A percentile compares a stretch with the other conserved stretches of the same genome.
phyloP scores from a whole-genome alignment of 2,888 invertebrate species.

The Dorcus hopei region DNA sequence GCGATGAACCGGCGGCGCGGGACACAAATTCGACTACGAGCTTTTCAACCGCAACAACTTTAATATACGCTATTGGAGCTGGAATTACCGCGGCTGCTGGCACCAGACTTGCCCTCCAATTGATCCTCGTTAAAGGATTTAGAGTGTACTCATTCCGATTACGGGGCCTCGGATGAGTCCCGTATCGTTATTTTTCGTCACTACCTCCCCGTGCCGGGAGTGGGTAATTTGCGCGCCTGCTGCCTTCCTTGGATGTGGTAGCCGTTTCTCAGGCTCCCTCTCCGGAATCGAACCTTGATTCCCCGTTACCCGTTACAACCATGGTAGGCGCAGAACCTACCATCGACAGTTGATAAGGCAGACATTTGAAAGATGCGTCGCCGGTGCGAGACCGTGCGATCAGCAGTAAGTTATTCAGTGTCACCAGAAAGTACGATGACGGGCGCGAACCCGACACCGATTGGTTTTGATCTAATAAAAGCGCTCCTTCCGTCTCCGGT shows the following conservation, averaged over 20 bases:
- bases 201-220: constrained; percentile 59
- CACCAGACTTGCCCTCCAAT: constrained; percentile 62
- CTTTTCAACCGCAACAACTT: constrained; percentile 63
- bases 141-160: constrained; percentile 52
- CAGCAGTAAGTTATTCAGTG: constrained; percentile 7
- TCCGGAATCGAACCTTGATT: constrained; percentile 73
- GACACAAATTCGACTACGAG: too few relatives aligned
- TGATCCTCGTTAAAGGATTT: constrained; percentile 54
- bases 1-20: too few relatives aligned
- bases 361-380: constrained; percentile 63
- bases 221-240: constrained; percentile 66
- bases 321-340: constrained; percentile 65
- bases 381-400: constrained; percentile 52
- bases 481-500: too few relatives aligned
- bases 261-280: constrained; percentile 69
- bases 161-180: constrained; percentile 57
- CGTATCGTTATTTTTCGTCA: constrained; percentile 67
- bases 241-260: constrained; percentile 71
- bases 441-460: too few relatives aligned
- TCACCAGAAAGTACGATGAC: too few relatives aligned
- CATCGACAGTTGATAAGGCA: constrained; percentile 66
- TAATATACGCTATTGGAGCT: constrained; percentile 68
- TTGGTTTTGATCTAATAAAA: too few relatives aligned
- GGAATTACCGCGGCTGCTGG: constrained; percentile 72
- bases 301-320: constrained; percentile 69